Conservation (phyloP, 2,888 invertebrate genomes). For the Eupelmus urozonus region DNA sequence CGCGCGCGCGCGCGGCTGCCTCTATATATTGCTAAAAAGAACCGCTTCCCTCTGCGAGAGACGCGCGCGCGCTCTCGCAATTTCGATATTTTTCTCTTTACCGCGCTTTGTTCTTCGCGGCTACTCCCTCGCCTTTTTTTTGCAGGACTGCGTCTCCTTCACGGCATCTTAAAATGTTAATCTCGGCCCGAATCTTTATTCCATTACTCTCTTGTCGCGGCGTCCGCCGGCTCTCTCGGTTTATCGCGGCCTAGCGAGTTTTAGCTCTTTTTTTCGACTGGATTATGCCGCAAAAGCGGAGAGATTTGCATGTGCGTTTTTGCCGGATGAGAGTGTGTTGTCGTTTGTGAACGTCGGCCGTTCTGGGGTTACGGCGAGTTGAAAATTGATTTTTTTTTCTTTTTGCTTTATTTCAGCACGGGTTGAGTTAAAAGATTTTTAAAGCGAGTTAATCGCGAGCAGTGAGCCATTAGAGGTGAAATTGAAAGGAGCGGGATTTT, state of each 20-base stretch:
- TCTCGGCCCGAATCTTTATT: slow-evolving; percentile 1
- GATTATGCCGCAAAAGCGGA: too few species aligned
- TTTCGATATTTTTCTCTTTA: slow-evolving; percentile 38
- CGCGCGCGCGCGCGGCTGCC: not conserved
- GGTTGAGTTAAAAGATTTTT: too few species aligned
- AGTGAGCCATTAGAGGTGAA: too few species aligned
- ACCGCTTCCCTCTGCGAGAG: not conserved
- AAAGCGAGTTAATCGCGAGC: too few species aligned
- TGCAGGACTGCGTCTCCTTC: not conserved
- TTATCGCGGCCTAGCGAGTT: too few species aligned
- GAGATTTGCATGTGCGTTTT: too few species aligned
- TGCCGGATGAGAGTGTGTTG: too few species aligned
- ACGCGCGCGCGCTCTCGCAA: not conserved
- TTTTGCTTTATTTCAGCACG: too few species aligned
- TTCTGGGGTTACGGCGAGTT: too few species aligned
- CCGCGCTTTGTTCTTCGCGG: not conserved
- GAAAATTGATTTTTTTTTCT: too few species aligned
- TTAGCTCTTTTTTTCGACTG: not conserved
- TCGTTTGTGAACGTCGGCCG: too few species aligned
- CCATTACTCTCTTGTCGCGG: not conserved
- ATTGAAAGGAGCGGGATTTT: too few species aligned
- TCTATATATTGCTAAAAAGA: not conserved
- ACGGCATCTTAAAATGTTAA: slow-evolving; percentile 18
- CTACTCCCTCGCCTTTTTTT: not conserved
- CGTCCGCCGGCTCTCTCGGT: not conserved